Percentiles rank a stretch among this genome's conserved stretches.
Evolutionary conservation across 2,113 vertebrate species (phyloP).

Genomic region (Sphyrna mokarran): DNA sequence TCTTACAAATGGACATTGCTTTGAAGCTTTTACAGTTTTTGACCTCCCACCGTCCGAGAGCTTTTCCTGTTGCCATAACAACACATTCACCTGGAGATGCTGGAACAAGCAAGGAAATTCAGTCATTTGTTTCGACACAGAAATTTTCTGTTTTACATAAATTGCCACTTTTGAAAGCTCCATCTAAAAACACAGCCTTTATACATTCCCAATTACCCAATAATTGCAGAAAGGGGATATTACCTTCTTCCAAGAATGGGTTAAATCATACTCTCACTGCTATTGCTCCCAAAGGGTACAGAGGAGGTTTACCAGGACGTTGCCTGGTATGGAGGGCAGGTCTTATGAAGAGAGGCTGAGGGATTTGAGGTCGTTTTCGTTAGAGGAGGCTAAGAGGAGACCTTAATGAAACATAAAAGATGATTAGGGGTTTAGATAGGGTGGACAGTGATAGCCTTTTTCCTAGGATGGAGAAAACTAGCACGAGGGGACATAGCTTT

Average conservation of each 20-base stretch:
- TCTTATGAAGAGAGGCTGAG: no score
- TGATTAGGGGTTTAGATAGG: no score
- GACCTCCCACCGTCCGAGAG: conserved; percentile 78
- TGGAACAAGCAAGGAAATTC: conserved; percentile 41
- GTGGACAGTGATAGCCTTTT: no score
- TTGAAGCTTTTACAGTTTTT: conserved; percentile 75
- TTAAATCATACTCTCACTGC: not conserved
- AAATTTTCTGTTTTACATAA: not conserved
- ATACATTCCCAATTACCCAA: not conserved
- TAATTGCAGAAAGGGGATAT: not conserved
- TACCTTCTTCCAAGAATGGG: not conserved
- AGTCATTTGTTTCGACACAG: not conserved
- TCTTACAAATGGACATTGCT: conserved; percentile 83
- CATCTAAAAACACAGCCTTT: not conserved
- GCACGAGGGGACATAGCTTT: no score
- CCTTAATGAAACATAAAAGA: no score
- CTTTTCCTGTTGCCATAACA: conserved; percentile 63
- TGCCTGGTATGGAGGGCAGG: no score
- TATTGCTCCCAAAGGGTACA: no score
- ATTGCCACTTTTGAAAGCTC: not conserved
- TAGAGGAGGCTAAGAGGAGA: no score
- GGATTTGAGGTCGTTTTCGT: no score
- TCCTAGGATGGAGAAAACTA: no score
- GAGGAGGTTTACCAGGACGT: no score
- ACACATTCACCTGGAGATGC: conserved; percentile 66